Base-by-base conservation (phyloP, 53 echinoderm and acorn worm species). In the Zoroaster sp. region DNA sequence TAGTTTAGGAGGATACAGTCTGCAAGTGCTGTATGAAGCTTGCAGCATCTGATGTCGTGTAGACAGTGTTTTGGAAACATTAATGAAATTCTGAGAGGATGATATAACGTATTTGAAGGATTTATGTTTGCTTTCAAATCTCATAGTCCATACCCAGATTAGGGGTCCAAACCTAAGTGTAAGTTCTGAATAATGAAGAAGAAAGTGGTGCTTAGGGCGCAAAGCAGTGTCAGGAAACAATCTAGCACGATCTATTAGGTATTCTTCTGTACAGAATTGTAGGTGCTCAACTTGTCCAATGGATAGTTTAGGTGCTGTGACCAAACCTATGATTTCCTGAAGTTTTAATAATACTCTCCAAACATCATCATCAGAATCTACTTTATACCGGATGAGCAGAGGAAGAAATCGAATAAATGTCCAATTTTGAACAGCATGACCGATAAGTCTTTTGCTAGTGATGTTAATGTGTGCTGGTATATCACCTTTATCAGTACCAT, bases 391-490 rank as follows among this genome's bases (percentile, higher is more conserved):
- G 38, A 93, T 53, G 44, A 93, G 47, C 0, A 93, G 31, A 34
- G 90, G 87, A 14, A 93, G 55, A 86, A 72, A 75, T 40, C 90
- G 46, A 3, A 90, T 25, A 14, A 93, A 47, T 25, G 72, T 86
- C 93, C 93, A 93, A 68, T 93, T 93, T 38, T 93, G 75, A 28
- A 93, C 79, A 30, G 93, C 93, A 85, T 93, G 87, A 11, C 86
- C 86, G 3, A 31, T 35, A 20, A 86, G 86, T 47, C 36, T 72
- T 15, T 46, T 86, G 21, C 35, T 75, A 15, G 28, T 30, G 34
- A 46, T 28, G 33, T 75, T 32, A 41, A 47, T 30, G 5, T 75
- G 75, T 75, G 75, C 75, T 20, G 75, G 75, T 47, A n/a, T 75
- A 31, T 75, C 75, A 75, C n/a, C 2, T 47, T 70, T 80, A 20